Evolutionary conservation across 2,113 vertebrate species (phyloP), one percentile per base, ranked within the genome.

Genomic region (Pangasianodon hypophthalmus): DNA sequence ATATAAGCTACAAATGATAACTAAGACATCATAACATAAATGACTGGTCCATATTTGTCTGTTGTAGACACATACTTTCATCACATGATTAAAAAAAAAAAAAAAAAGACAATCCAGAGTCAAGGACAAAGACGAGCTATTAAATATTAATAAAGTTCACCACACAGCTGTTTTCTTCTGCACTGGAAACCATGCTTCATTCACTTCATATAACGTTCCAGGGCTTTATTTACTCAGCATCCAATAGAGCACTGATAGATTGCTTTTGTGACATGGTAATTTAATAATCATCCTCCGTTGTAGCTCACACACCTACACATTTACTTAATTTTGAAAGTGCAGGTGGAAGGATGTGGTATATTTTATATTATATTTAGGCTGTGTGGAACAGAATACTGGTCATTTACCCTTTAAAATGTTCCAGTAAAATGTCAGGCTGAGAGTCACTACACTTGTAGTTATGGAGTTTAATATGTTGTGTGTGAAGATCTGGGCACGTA

Each of bases 61-160:
- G 37, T 46, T 24, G 13, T 64, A 29, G 10, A 69, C n/a, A 69
- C n/a, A 69, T n/a, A 69, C n/a, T 14, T 16, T 16, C 29, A 71
- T 75, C 71, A 44, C 2, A 8, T 44, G 71, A 41, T 75, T 44
- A 10, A 41, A 73, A 64, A 64, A 62, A 24, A 67, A 67, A 32
- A 41, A 75, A 24, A 67, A 67, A 32, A 41, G 44, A 19, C 4
- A 19, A 19, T 44, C 21, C 21, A 46, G 11, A 79, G 75, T 26
- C 21, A 14, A 29, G 77, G 60, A 56, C 87, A 88, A 77, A 84
- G 81, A 85, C 26, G 46, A 41, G 82, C 79, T 71, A 88, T 87
- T 84, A 89, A 89, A 91, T n/a, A 87, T 89, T 56, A 37, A 91
- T 87, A 18, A 69, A 52, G 29, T 54, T 82, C 46, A 69, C 69